phyloP scores from a whole-genome alignment of 23 tunicate species.

The Diplosoma virens region DNA sequence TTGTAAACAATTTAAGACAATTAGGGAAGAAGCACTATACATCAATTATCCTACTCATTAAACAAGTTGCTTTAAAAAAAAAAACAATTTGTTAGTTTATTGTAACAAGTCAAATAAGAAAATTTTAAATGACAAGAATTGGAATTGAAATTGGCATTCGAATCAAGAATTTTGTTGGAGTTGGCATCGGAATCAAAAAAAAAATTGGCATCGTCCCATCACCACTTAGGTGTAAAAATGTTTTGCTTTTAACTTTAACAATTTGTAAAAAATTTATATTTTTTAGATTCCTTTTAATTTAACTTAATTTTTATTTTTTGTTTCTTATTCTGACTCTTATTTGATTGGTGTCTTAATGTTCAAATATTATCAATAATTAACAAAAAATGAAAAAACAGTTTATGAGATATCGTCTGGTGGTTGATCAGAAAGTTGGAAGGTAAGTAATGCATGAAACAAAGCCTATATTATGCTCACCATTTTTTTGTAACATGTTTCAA shows the following conservation, averaged over 20 bases:
- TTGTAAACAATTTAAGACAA: too few relatives aligned
- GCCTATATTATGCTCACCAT: neutral
- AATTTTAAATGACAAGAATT: too few relatives aligned
- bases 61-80: too few relatives aligned
- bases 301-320: neutral
- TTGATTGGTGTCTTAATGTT: neutral
- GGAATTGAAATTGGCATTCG: too few relatives aligned
- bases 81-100: too few relatives aligned
- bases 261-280: neutral
- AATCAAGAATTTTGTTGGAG: too few relatives aligned
- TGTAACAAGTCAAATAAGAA: too few relatives aligned
- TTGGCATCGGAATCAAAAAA: neutral
- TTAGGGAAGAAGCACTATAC: too few relatives aligned
- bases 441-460: neutral
- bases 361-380: neutral
- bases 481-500: too few relatives aligned
- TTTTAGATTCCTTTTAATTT: neutral
- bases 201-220: neutral
- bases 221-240: neutral
- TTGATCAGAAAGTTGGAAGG: slow-evolving; percentile 89
- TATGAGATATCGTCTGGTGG: slow-evolving; percentile 67
- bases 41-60: too few relatives aligned
- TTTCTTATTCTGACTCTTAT: neutral
- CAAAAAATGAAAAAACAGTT: slow-evolving; percentile 74
- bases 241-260: neutral